Conservation (phyloP, 2,113 vertebrate genomes). For the Aptenodytes patagonicus region DNA sequence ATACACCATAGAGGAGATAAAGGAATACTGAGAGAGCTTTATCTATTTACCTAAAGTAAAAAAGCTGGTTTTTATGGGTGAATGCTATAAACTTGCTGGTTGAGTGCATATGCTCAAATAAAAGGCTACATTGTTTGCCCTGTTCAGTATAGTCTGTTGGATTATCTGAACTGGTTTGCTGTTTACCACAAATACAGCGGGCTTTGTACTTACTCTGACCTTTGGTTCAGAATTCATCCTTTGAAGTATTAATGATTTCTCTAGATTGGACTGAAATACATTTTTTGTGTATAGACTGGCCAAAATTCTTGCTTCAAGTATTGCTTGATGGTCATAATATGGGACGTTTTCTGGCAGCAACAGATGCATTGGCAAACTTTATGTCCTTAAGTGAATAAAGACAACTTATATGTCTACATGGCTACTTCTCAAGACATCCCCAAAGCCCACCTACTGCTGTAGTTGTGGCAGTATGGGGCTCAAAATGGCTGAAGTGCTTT, state of each 20-base stretch:
- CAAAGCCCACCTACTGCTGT: background rate
- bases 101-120: background rate
- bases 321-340: background rate
- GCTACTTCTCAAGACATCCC: background rate
- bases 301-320: background rate
- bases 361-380: background rate
- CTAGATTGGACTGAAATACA: background rate
- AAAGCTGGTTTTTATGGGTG: background rate
- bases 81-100: background rate
- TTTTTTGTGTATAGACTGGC: background rate
- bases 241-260: background rate
- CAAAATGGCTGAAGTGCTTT: background rate
- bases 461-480: background rate
- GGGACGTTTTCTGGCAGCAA: background rate
- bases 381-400: background rate
- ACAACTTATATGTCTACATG: background rate
- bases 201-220: background rate
- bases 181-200: background rate
- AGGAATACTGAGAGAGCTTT: background rate
- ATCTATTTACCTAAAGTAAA: conserved; percentile 31
- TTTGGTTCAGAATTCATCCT: background rate
- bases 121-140: background rate
- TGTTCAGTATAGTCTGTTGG: background rate
- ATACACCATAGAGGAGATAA: background rate
- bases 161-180: background rate